A percentile compares a stretch with the other conserved stretches of the same genome.
Evolutionary conservation across 2,888 invertebrate genomes (phyloP).

Genomic region (Sesia bembeciformis): DNA sequence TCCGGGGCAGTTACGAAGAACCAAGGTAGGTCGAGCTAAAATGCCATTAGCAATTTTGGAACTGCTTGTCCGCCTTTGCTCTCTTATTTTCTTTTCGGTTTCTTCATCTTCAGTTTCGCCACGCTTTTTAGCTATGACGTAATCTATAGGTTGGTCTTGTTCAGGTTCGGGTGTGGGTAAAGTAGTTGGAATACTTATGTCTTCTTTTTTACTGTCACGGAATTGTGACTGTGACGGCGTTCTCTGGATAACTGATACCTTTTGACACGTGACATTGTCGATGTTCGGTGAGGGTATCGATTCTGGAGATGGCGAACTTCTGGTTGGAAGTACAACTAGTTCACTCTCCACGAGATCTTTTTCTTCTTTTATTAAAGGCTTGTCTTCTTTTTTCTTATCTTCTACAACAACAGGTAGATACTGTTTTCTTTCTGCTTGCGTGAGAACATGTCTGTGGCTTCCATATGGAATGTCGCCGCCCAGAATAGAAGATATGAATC

Average conservation of each 20-base stretch:
- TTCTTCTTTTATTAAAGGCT: conserved; percentile 75
- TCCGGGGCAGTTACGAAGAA: conserved; percentile 71
- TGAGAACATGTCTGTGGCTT: conserved; percentile 83
- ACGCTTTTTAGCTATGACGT: conserved; percentile 87
- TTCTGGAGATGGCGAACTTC: conserved; percentile 69
- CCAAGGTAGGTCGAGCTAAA: conserved; percentile 66
- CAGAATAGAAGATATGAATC: conserved; percentile 86
- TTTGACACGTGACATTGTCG: conserved; percentile 79
- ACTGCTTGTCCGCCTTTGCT: conserved; percentile 79
- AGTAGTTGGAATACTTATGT: conserved; percentile 67
- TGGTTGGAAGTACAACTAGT: conserved; percentile 72
- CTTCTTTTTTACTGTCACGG: conserved; percentile 65
- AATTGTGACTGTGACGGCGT: conserved; percentile 77
- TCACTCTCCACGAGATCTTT: conserved; percentile 78
- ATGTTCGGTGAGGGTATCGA: conserved; percentile 76
- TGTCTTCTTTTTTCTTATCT: conserved; percentile 69
- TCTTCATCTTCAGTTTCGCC: conserved; percentile 80
- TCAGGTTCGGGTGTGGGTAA: conserved; percentile 76
- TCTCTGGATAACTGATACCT: conserved; percentile 87
- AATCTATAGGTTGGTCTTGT: conserved; percentile 92
- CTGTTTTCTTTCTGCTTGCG: conserved; percentile 87
- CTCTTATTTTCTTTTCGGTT: conserved; percentile 79
- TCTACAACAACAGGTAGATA: conserved; percentile 77
- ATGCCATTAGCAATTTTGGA: conserved; percentile 77
- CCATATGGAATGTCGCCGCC: conserved; percentile 89